Evolutionary conservation across 2,888 invertebrate genomes (phyloP).

Genomic region (Candidula unifasciata): DNA sequence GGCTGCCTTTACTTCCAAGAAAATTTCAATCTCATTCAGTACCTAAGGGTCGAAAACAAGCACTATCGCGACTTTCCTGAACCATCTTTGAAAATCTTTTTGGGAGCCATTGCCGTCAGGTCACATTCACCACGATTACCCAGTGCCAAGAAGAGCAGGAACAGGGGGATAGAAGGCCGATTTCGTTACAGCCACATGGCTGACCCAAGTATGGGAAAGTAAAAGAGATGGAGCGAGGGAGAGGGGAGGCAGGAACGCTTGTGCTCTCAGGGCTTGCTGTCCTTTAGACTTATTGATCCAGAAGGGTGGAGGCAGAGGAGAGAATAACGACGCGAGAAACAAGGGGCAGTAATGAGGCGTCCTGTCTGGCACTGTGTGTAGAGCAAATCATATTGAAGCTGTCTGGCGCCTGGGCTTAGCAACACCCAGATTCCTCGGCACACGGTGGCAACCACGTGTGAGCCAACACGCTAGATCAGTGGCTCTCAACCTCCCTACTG

Average conservation of each 20-base stretch:
- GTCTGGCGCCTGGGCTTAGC: neutral
- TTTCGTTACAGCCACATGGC: neutral
- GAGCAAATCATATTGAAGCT: conserved; percentile 5
- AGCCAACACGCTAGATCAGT: too few species aligned
- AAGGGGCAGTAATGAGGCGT: conserved; percentile 5
- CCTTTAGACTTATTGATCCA: neutral
- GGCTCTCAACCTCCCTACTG: too few species aligned
- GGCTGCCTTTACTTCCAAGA: too few species aligned
- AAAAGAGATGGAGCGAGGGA: neutral
- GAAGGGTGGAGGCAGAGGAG: neutral
- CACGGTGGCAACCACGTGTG: too few species aligned
- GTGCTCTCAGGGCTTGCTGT: too few species aligned
- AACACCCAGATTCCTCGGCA: too few species aligned
- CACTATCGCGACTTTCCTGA: too few species aligned
- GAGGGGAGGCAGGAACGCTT: neutral
- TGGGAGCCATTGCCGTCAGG: too few species aligned
- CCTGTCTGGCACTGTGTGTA: conserved; percentile 10
- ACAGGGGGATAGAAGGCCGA: neutral
- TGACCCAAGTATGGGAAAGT: neutral
- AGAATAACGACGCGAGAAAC: neutral
- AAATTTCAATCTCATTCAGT: too few species aligned
- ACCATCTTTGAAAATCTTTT: too few species aligned
- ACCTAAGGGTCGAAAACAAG: too few species aligned
- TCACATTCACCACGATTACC: too few species aligned
- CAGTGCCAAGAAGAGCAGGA: neutral